Base-by-base conservation (phyloP, 2,888 invertebrate species). In the Salpingus planirostris region DNA sequence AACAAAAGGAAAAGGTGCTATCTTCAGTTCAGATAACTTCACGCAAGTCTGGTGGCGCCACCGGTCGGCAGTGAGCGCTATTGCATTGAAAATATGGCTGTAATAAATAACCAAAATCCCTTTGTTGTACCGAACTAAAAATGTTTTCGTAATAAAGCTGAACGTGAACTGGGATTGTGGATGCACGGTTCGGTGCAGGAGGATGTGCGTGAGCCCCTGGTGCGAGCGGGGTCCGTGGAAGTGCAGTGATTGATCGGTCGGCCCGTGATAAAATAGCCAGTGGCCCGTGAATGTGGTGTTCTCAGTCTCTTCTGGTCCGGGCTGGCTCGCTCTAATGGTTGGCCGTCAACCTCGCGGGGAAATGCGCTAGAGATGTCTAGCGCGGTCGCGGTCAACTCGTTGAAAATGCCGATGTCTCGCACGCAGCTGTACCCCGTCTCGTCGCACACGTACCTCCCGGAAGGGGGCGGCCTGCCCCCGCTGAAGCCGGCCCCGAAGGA, bases 381-480 rank as follows among this genome's bases (percentile, higher is more conserved):
- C 58, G 63, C 59, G 48, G 61, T 55, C 46, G 56, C 60, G 45
- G 60, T 52, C 30, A 62, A 60, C 51, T 53, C 58, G 42, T 50
- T 49, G 34, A 52, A 56, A 52, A 55, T 57, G 56, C 54, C 55
- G 40, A 55, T 54, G 55, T 68, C 68, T 54, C 64, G 67, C 53
- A 62, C 67, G 44, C 68, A 68, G 57, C 60, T 66, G 43, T 68
- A 66, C 50, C 57, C 60, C 29, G 61, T 61, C 23, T 47, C 55
- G 29, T 54, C 55, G 30, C 39, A 39, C 27, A 27, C 36, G 21
- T 65, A 65, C 42, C 59, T 64, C 24, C 66, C 65, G 50, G 69
- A 69, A 51, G 65, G 58, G 46, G 64, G 65, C 43, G 65, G 23
- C 62, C 54, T 68, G 50, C 69, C 68, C 18, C 50, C 69, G 28